Evolutionary conservation across 2,888 invertebrate genomes (phyloP).

Genomic region (Drosophila demipolita): DNA sequence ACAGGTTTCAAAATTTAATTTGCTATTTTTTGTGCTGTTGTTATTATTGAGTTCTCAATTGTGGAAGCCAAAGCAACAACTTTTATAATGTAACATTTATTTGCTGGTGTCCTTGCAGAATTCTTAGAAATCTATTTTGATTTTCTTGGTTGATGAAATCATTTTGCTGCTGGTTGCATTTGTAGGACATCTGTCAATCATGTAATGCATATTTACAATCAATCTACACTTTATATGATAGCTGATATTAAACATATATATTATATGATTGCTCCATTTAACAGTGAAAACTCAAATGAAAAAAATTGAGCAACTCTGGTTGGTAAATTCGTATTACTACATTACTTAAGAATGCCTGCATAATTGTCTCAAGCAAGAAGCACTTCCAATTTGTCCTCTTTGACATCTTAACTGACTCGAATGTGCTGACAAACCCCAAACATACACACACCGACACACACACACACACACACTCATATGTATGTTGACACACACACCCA

Average conservation of each 20-base stretch:
- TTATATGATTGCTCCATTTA: neutral
- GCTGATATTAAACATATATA: too few species aligned
- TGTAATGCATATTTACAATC: too few species aligned
- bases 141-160: neutral
- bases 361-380: neutral
- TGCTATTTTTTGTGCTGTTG: neutral
- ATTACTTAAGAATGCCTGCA: neutral
- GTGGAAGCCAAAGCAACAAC: neutral
- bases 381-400: conserved; percentile 6
- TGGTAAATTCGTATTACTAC: neutral
- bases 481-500: neutral
- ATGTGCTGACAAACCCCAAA: conserved; percentile 19
- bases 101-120: neutral
- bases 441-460: neutral
- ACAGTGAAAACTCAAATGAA: neutral
- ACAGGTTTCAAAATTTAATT: neutral
- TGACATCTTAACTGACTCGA: conserved; percentile 36
- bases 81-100: neutral
- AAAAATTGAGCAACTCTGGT: neutral
- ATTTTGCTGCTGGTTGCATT: neutral
- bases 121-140: neutral
- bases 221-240: too few species aligned
- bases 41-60: neutral
- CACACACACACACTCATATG: neutral
- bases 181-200: neutral